These are phyloP conservation scores for Notothenia rossii DNA, from an alignment of 2,113 vertebrate species.

Conservation along the genomic window DNA sequence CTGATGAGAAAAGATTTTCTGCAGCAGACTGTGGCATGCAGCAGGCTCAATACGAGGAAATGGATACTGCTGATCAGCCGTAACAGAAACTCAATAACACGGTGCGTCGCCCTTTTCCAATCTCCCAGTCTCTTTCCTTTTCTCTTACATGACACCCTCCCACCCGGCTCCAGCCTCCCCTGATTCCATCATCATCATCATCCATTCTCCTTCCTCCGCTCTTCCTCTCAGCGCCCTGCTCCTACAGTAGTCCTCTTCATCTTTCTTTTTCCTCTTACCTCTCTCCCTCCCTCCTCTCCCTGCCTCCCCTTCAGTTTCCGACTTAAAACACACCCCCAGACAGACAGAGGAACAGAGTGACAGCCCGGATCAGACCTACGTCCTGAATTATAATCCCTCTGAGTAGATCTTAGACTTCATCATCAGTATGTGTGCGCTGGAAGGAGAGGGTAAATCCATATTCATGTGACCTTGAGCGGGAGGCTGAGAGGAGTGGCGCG, in stretches of 20 bases:
- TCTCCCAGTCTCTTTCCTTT: conserved; percentile 49
- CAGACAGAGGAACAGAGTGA: conserved; percentile 65
- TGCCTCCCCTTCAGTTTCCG: conserved; percentile 30
- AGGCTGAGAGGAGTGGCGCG: conserved; percentile 68
- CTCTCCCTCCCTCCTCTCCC: not conserved
- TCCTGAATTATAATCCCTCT: conserved; percentile 81
- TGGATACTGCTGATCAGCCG: conserved; percentile 66
- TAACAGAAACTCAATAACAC: conserved; percentile 71
- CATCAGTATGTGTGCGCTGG: conserved; percentile 77
- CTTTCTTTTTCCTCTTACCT: conserved; percentile 57
- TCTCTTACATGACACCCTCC: conserved; percentile 43
- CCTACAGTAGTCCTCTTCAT: conserved; percentile 60
- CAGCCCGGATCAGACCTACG: conserved; percentile 70
- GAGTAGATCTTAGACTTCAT: conserved; percentile 81
- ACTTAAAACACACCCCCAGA: conserved; percentile 61
- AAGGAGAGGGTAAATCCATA: conserved; percentile 85
- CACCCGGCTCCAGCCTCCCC: conserved; percentile 36
- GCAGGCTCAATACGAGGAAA: conserved; percentile 67
- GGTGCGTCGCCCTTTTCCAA: conserved; percentile 58
- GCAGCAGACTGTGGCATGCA: conserved; percentile 47
- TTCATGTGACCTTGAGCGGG: conserved; percentile 95
- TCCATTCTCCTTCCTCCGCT: conserved; percentile 63
- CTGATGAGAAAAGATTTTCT: conserved; percentile 51
- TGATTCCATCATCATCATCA: conserved; percentile 67
- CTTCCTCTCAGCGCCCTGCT: conserved; percentile 60